Conservation (phyloP, 2,888 invertebrate species). For the Drosophila sordidapex region DNA sequence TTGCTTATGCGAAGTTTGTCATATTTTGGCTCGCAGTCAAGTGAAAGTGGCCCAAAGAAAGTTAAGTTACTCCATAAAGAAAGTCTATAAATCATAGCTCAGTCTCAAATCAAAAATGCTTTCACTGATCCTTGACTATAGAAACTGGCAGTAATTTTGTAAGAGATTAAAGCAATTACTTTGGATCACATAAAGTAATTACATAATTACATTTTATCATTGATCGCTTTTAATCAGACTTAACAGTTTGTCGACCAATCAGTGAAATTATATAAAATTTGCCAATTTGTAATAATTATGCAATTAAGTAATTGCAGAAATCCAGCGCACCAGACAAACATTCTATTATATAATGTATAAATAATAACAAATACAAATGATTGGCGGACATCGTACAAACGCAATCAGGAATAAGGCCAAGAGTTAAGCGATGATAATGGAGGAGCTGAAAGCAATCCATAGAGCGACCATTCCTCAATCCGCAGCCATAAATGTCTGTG, state of each 20-base stretch:
- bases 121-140: neutral
- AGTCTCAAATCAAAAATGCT: neutral
- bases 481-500: constrained; percentile 19
- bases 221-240: neutral
- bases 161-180: neutral
- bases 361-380: constrained; percentile 7
- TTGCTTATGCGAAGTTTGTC: constrained; percentile 14
- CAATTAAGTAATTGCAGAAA: neutral
- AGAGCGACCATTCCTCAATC: neutral
- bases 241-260: neutral
- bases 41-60: neutral
- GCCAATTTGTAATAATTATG: neutral
- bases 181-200: neutral
- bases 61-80: neutral
- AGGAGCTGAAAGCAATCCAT: constrained; percentile 23
- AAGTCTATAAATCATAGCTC: neutral
- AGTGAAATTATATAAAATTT: neutral
- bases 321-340: neutral
- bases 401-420: constrained; percentile 13
- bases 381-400: constrained; percentile 18
- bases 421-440: constrained; percentile 35
- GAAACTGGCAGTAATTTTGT: neutral
- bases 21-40: constrained; percentile 9
- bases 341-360: neutral
- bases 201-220: neutral